These are phyloP conservation scores for Chionoecetes opilio DNA, from an alignment of 1,140 invertebrate genomes.

Conservation along the genomic window DNA sequence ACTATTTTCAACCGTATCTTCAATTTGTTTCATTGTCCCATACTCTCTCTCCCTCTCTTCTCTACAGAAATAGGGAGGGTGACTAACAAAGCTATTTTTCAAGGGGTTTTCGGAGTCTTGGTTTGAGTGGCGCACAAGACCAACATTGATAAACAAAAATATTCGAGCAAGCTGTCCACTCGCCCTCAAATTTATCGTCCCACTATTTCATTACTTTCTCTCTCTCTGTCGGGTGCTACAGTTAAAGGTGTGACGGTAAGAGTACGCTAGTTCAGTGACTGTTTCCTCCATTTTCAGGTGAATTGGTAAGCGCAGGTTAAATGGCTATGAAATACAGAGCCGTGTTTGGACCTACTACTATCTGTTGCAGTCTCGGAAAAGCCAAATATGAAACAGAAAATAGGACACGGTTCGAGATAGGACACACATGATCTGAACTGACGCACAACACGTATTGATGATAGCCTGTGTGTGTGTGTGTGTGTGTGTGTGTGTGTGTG, in stretches of 20 bases:
- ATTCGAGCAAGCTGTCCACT: neutral
- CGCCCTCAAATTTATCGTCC: neutral
- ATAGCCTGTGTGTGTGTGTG: too few species aligned
- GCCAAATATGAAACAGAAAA: too few species aligned
- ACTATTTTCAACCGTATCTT: too few species aligned
- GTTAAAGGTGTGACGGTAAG: neutral
- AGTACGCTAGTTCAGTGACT: neutral
- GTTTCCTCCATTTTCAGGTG: too few species aligned
- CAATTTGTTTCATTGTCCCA: too few species aligned
- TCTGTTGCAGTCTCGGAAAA: too few species aligned
- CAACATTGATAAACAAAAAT: neutral
- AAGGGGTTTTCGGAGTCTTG: neutral
- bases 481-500: too few species aligned
- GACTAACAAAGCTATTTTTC: constrained; percentile 4
- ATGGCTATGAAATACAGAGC: too few species aligned
- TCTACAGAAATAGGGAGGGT: too few species aligned
- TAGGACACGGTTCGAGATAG: neutral
- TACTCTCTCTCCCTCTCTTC: neutral
- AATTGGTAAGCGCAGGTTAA: too few species aligned
- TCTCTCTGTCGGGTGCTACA: neutral
- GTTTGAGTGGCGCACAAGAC: neutral
- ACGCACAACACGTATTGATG: neutral
- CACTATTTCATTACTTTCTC: neutral
- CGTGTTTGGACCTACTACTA: too few species aligned
- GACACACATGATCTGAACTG: neutral